These are phyloP conservation scores for Pipistrellus kuhlii DNA, from an alignment of 2,797 vertebrate genomes.

Conservation along the genomic window DNA sequence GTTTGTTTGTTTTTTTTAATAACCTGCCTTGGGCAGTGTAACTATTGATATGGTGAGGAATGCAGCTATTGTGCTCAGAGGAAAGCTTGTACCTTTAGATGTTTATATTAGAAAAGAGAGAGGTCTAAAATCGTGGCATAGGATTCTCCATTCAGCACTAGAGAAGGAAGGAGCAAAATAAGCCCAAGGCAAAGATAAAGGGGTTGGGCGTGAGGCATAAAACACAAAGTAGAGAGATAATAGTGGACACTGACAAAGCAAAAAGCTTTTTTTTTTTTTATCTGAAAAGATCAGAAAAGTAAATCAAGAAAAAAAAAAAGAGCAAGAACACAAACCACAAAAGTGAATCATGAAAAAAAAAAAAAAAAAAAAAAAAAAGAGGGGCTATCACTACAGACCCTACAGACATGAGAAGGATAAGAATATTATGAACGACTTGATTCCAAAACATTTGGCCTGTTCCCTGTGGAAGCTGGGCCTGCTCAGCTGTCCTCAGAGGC, in stretches of 20 bases:
- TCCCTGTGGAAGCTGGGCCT: fast-evolving
- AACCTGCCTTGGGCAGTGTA: not conserved
- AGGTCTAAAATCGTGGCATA: not conserved
- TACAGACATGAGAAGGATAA: not conserved
- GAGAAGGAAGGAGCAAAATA: not conserved
- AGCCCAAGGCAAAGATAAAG: not conserved
- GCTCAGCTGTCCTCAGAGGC: constrained; percentile 60
- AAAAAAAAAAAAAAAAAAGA: not conserved
- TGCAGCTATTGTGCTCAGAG: not conserved
- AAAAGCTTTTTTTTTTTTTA: not conserved
- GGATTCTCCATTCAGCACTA: not conserved
- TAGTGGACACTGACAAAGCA: fast-evolving
- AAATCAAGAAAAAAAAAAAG: not conserved
- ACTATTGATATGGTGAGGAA: not conserved
- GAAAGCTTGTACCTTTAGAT: not conserved
- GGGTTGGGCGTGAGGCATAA: not conserved
- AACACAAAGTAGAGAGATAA: not conserved
- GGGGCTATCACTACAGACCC: not conserved
- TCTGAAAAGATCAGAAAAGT: not conserved
- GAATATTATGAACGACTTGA: not conserved
- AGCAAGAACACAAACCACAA: not conserved
- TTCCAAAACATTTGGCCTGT: not conserved
- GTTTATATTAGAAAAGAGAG: not conserved
- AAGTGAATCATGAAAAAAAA: not conserved
- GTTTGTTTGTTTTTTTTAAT: no score